Evolutionary conservation across 2,113 vertebrate species (phyloP).

Genomic region (Geothlypis trichas): DNA sequence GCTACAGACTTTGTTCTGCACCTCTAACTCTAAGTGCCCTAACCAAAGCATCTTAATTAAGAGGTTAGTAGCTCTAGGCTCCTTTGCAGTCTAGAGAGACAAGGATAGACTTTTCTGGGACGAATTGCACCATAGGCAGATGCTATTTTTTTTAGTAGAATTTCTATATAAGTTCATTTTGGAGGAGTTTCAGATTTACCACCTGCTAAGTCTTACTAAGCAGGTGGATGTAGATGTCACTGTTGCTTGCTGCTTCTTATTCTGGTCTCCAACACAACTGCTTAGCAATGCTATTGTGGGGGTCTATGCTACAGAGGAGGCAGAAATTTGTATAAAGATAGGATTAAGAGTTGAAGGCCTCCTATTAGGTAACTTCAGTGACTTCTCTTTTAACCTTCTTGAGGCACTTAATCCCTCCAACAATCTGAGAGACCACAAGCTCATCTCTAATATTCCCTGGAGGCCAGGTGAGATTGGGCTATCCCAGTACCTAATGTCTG

Average conservation of each 20-base stretch:
- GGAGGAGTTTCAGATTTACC: neutral
- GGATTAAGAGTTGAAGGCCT: neutral
- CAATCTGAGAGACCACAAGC: fast-evolving
- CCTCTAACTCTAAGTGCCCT: neutral
- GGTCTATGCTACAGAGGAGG: fast-evolving
- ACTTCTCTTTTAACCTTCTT: neutral
- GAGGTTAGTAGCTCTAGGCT: neutral
- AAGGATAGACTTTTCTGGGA: neutral
- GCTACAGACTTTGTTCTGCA: neutral
- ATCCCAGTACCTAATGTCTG: neutral
- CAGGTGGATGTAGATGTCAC: neutral
- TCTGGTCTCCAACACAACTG: neutral
- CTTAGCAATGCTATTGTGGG: neutral
- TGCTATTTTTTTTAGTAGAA: neutral
- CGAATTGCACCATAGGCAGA: neutral
- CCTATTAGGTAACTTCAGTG: neutral
- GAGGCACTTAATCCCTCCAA: neutral
- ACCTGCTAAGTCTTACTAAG: neutral
- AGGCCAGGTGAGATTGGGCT: neutral
- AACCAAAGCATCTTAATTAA: neutral
- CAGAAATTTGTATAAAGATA: neutral
- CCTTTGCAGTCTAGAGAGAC: neutral
- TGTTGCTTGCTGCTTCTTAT: neutral
- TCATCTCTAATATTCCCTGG: neutral
- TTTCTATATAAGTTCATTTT: neutral